Evolutionary conservation across 2,888 invertebrate species (phyloP).

Genomic region (Clistopyga incitator): DNA sequence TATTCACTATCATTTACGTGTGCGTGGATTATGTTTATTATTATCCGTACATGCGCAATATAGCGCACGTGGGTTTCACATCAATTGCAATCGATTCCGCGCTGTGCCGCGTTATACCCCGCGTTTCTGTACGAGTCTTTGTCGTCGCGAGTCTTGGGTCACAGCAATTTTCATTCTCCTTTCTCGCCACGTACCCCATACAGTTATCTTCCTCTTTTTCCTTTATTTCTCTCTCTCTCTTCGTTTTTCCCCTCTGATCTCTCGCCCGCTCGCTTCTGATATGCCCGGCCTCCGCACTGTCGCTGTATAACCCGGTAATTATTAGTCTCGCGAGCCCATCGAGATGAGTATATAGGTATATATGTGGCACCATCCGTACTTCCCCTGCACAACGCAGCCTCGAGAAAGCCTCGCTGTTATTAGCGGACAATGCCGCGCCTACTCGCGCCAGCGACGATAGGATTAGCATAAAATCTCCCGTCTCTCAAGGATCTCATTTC

Average conservation of each 20-base stretch:
- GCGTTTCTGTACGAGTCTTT: conserved; percentile 22
- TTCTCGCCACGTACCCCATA: conserved; percentile 54
- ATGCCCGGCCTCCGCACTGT: conserved; percentile 42
- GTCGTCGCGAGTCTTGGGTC: conserved; percentile 63
- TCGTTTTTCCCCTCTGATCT: conserved; percentile 19
- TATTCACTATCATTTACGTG: conserved; percentile 60
- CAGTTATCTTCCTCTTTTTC: conserved; percentile 47
- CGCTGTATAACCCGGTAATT: conserved; percentile 73
- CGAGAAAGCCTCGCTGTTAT: conserved; percentile 72
- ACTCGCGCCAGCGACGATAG: conserved; percentile 58
- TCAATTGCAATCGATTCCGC: conserved; percentile 68
- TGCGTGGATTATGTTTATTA: conserved; percentile 65
- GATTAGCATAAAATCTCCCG: conserved; percentile 78
- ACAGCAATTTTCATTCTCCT: conserved; percentile 76
- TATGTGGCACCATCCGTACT: conserved; percentile 20
- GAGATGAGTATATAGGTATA: conserved; percentile 11
- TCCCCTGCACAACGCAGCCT: conserved; percentile 5
- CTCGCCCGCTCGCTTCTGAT: conserved; percentile 28
- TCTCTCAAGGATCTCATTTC: conserved; percentile 68
- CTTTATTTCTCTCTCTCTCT: conserved; percentile 47
- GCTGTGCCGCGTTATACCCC: conserved; percentile 7
- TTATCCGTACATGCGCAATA: conserved; percentile 64
- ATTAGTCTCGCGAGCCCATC: conserved; percentile 67
- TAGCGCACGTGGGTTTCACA: conserved; percentile 62
- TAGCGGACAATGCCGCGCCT: conserved; percentile 79